Base-by-base conservation (phyloP, 2,888 invertebrate species). In the Synanthedon andrenaeformis region DNA sequence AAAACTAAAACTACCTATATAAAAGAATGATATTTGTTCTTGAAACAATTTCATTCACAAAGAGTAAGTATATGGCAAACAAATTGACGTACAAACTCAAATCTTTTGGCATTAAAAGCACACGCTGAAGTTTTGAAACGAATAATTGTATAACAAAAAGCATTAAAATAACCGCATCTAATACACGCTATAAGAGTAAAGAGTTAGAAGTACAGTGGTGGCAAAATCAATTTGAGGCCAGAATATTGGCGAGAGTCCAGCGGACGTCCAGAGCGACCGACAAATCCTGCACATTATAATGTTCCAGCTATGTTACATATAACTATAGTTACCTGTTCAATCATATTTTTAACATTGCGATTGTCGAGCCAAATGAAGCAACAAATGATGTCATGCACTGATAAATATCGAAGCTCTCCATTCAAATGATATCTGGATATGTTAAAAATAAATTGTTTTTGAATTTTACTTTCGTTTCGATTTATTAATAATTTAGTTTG, bases 211-310 rank as follows among this genome's bases (percentile, higher is more conserved):
- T 69, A 72, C 70, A 72, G 70, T 69, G 70, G 67, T 64, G 67
- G 75, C 72, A 76, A 78, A 84, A 84, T 84, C 84, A 84, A 85
- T 85, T 85, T 82, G 76, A 79, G 78, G 78, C 73, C 80, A 69
- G 65, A 64, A 65, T 67, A 71, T 79, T 85, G 84, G 84, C 84
- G 58, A 56, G 55, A 56, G 69, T 75, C 84, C 84, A 82, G 69
- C 63, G 56, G 58, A 56, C 57, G 62, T 60, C 68, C 74, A 65
- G 63, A 67, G 66, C 62, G 65, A 63, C 61, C 65, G 70, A 70
- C 64, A 74, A 66, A 69, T 71, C 67, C 69, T 73, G 68, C 69
- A 76, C 72, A 72, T 72, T 70, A 72, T 65, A 63, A 68, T 65
- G 66, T 61, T 60, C 65, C 62, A 49, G 19, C 45, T 45, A 45